A percentile compares a stretch with the other conserved stretches of the same genome.
These are phyloP conservation scores for Troilus luridus DNA, from an alignment of 2,888 invertebrate genomes.

Conservation along the genomic window DNA sequence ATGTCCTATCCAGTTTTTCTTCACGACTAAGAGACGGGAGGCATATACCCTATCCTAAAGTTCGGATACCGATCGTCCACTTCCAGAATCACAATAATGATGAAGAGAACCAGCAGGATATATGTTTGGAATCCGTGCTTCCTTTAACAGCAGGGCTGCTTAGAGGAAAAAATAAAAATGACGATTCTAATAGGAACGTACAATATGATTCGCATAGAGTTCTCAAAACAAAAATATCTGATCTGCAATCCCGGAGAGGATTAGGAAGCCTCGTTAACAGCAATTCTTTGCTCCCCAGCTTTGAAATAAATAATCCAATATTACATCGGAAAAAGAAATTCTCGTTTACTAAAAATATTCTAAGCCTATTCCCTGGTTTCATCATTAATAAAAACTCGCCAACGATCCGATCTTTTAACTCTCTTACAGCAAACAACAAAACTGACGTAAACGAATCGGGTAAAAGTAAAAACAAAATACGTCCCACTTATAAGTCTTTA, in stretches of 20 bases:
- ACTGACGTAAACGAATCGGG: neutral
- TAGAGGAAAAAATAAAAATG: neutral
- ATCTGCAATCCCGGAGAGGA: neutral
- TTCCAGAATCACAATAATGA: constrained; percentile 35
- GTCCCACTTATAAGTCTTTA: neutral
- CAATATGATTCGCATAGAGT: neutral
- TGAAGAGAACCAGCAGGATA: neutral
- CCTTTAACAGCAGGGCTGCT: neutral
- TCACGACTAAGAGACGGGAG: constrained; percentile 3
- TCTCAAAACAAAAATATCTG: neutral
- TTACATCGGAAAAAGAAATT: neutral
- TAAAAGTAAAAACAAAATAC: neutral
- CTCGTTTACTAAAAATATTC: neutral
- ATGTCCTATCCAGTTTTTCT: constrained; percentile 43
- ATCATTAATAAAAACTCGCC: neutral
- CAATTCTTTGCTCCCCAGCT: neutral
- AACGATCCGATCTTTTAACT: neutral
- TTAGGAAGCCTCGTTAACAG: neutral
- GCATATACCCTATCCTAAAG: neutral
- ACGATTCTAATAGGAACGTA: neutral
- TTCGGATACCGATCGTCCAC: neutral
- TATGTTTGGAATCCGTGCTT: neutral
- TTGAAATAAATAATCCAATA: neutral
- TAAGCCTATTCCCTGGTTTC: neutral
- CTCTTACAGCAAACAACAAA: neutral